Evolutionary conservation across 2,888 invertebrate genomes (phyloP).

Genomic region (Stenodera caucasica): DNA sequence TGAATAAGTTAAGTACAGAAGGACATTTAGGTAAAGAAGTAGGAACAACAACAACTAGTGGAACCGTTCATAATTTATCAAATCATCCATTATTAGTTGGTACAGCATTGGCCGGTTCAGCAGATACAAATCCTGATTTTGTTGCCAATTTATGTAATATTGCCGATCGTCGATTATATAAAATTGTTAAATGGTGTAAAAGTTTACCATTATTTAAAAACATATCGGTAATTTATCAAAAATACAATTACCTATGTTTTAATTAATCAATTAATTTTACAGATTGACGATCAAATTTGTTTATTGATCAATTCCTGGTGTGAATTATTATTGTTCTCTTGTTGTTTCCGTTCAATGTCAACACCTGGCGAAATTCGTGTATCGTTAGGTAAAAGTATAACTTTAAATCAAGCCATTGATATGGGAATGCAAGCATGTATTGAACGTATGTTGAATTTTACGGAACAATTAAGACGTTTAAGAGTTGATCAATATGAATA

Average conservation of each 20-base stretch:
- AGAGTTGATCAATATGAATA: constrained; percentile 95
- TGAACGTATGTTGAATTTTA: constrained; percentile 92
- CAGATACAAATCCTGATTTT: constrained; percentile 78
- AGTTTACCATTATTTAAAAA: constrained; percentile 95
- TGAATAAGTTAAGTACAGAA: constrained; percentile 63
- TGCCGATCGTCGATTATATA: constrained; percentile 93
- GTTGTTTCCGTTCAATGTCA: constrained; percentile 91
- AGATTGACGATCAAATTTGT: constrained; percentile 98
- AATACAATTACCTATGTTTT: too few species aligned
- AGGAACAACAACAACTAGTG: constrained; percentile 84
- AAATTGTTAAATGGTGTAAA: constrained; percentile 98
- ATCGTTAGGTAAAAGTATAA: constrained; percentile 66
- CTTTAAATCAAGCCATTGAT: constrained; percentile 68
- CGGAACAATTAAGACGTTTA: constrained; percentile 85
- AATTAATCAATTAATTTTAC: constrained; percentile 11
- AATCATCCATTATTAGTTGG: constrained; percentile 62
- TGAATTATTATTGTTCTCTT: constrained; percentile 86
- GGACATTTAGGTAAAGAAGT: constrained; percentile 51
- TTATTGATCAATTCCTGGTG: constrained; percentile 98
- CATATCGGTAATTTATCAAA: constrained; percentile 89
- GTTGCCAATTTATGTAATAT: constrained; percentile 90
- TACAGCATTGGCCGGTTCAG: constrained; percentile 56
- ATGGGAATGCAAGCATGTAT: constrained; percentile 84
- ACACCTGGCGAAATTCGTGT: constrained; percentile 84
- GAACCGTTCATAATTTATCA: constrained; percentile 95